Evolutionary conservation across 2,113 vertebrate species (phyloP).

Genomic region (Rhinichthys klamathensis): DNA sequence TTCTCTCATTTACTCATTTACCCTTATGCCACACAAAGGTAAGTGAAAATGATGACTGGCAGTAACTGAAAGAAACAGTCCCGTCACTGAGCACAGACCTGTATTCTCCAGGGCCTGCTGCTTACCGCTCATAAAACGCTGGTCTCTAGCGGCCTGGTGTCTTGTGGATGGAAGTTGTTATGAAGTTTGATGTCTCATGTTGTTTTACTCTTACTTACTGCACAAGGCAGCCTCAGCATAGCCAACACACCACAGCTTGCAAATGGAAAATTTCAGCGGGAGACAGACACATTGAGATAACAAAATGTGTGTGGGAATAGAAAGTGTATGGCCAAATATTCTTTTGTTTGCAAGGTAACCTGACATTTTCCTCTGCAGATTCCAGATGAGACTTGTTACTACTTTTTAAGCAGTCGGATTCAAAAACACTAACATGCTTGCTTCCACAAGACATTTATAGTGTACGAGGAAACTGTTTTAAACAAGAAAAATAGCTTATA

Average conservation of each 20-base stretch:
- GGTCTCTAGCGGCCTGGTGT: constrained; percentile 47
- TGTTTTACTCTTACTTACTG: constrained; percentile 63
- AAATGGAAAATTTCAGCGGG: constrained; percentile 67
- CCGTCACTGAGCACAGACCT: background rate
- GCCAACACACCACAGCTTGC: constrained; percentile 55
- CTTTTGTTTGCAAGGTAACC: background rate
- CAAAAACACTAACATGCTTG: background rate
- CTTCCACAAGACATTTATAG: constrained; percentile 34
- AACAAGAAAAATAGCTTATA: constrained; percentile 38
- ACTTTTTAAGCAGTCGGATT: constrained; percentile 11
- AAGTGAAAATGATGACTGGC: constrained; percentile 28
- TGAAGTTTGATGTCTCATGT: constrained; percentile 66
- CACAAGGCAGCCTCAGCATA: constrained; percentile 60
- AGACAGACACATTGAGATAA: constrained; percentile 67
- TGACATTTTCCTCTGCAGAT: background rate
- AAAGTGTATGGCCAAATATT: background rate
- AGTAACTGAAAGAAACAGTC: constrained; percentile 25
- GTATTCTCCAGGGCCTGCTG: constrained; percentile 27
- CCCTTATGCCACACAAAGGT: too few species aligned
- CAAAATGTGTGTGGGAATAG: background rate
- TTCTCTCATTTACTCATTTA: background rate
- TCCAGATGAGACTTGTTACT: constrained; percentile 15
- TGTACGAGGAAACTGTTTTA: constrained; percentile 18
- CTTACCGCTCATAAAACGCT: constrained; percentile 34
- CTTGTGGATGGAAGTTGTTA: constrained; percentile 58